Base-by-base conservation (phyloP, 2,888 invertebrate genomes). In the Pristionchus maxplancki region DNA sequence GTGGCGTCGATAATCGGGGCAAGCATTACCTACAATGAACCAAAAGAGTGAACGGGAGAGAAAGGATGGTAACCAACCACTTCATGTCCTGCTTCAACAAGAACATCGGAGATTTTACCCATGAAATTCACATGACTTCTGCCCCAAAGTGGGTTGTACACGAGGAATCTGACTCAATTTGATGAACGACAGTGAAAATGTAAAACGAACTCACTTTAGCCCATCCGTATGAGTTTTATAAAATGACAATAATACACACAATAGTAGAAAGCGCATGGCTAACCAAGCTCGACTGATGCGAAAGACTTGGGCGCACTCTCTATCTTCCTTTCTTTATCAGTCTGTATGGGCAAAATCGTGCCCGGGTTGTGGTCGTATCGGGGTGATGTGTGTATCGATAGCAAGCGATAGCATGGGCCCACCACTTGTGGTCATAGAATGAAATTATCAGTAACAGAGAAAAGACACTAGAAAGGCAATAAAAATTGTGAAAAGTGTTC, bases 131-230 rank as follows among this genome's bases (percentile, higher is more conserved):
- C 44, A 44, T 85, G 85, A 64, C 85, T 85, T 31, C 64, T 34
- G 17, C 85, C 85, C 62, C 62, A 85, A n/a, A 85, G 37, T 15
- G 85, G 64, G 64, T 64, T 85, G 85, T 85, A 85, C 40, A 85
- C 85, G 28, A 85, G 64, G 24, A 64, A 85, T 44, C 85, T 85
- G n/a, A 15, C 4, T 11, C n/a, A 67, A 67, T 2, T 2, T 3
- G 15, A 44, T 71, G 17, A n/a, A 58, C 58, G 24, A 78, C 13
- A 1, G 28, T n/a, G 78, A 78, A 28, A n/a, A 2, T 24, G 3
- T 24, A 6, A 78, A 8, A 24, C 0, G 48, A 48, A 71, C 78
- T 28, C 44, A 78, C 78, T 78, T 78, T 20, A 48, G 37, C 0
- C n/a, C 78, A 48, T 78, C 44, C 17, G 44, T 78, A 15, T 28